These are phyloP conservation scores for Odobenus rosmarus DNA, from an alignment of 2,113 vertebrate genomes.

Conservation along the genomic window DNA sequence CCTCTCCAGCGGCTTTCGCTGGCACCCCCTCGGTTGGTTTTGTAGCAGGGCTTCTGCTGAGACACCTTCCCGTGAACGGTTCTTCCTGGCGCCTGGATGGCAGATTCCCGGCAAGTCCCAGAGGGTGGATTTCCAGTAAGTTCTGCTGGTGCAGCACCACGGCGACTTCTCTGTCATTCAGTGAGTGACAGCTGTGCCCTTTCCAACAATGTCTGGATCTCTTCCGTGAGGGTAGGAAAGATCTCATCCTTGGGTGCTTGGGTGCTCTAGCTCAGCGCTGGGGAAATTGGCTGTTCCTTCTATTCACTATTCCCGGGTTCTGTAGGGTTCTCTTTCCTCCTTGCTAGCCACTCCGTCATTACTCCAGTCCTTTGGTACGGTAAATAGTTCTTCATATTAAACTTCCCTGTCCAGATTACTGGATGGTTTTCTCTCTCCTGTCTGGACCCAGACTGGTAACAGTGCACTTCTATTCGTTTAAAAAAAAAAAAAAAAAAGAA, in stretches of 20 bases:
- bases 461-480: not conserved
- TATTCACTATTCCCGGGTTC: not conserved
- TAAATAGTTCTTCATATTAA: not conserved
- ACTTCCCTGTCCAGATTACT: not conserved
- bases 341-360: not conserved
- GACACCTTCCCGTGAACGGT: not conserved
- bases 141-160: not conserved
- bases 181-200: not conserved
- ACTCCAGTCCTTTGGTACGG: not conserved
- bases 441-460: not conserved
- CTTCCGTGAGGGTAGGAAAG: not conserved
- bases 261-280: not conserved
- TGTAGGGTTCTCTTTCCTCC: not conserved
- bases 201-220: not conserved
- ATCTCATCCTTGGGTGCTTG: not conserved
- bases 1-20: not conserved
- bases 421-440: not conserved
- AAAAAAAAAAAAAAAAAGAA: not conserved
- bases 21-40: not conserved
- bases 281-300: not conserved
- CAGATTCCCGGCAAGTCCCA: not conserved
- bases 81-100: not conserved
- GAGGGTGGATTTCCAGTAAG: not conserved
- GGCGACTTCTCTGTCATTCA: not conserved
- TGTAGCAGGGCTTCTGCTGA: not conserved